These are phyloP conservation scores for Anodontia alba DNA, from an alignment of 2,888 invertebrate genomes.

Conservation along the genomic window DNA sequence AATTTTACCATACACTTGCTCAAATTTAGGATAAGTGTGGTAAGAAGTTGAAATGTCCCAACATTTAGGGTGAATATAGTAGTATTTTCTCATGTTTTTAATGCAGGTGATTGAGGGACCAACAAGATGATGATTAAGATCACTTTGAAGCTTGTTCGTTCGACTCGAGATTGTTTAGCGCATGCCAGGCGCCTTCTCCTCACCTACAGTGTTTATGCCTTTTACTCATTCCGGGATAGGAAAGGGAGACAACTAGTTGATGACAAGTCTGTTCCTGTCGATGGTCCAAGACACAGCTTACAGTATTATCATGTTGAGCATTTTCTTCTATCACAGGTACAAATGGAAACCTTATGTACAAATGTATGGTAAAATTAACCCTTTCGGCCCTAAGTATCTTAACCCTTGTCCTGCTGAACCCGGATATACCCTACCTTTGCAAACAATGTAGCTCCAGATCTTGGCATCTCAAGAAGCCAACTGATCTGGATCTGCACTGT, in stretches of 20 bases:
- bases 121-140: conserved; percentile 66
- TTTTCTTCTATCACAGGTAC: conserved; percentile 68
- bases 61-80: no score
- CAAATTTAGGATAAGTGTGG: no score
- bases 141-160: conserved; percentile 59
- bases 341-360: no score
- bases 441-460: no score
- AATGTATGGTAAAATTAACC: no score
- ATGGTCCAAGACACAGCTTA: conserved; percentile 64
- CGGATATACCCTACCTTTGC: no score
- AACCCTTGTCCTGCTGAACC: no score
- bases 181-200: conserved; percentile 57
- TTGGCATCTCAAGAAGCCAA: no score
- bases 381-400: no score
- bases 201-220: conserved; percentile 67
- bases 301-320: conserved; percentile 63
- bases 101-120: background rate
- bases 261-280: conserved; percentile 46
- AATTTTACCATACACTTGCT: no score
- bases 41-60: no score
- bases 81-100: background rate
- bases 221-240: conserved; percentile 66
- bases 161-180: conserved; percentile 65
- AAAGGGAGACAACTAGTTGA: conserved; percentile 64
- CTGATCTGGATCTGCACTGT: no score